Percentiles rank a stretch among this genome's conserved stretches.
Evolutionary conservation across 1,140 invertebrate species (phyloP).

Genomic region (Drosophila sp.): DNA sequence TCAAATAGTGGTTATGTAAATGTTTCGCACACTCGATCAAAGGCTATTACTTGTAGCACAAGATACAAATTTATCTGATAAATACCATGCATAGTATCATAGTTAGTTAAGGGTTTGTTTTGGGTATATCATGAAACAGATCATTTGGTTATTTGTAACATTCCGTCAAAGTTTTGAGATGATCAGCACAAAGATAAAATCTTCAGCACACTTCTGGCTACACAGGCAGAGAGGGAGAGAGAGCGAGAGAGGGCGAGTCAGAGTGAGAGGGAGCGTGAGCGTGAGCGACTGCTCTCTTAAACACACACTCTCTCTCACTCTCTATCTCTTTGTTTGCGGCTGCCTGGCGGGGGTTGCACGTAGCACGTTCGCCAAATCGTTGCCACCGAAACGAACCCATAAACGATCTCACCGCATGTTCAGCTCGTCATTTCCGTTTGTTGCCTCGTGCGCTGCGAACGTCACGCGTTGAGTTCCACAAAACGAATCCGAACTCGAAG

Average conservation of each 20-base stretch:
- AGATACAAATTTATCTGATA: too few species aligned
- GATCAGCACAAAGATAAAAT: too few species aligned
- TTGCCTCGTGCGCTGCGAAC: constrained; percentile 65
- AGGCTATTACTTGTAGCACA: too few species aligned
- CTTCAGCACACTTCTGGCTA: too few species aligned
- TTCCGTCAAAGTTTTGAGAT: too few species aligned
- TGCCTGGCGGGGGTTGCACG: constrained; percentile 24
- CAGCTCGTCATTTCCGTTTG: constrained; percentile 71
- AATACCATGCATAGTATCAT: too few species aligned
- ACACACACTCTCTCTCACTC: not conserved
- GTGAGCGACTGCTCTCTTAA: not conserved
- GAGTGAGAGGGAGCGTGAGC: not conserved
- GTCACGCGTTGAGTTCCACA: constrained; percentile 30
- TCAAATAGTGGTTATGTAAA: too few species aligned
- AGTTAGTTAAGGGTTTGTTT: too few species aligned
- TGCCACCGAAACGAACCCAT: constrained; percentile 42
- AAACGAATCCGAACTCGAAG: not conserved
- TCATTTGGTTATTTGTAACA: too few species aligned
- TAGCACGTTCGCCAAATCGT: constrained; percentile 19
- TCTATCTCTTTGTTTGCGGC: constrained; percentile 4
- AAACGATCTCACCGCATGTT: constrained; percentile 22
- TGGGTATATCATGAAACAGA: too few species aligned
- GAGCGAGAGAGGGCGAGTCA: not conserved
- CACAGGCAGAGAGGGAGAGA: not conserved
- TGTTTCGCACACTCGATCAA: too few species aligned